phyloP scores from a whole-genome alignment of 2,797 vertebrate species.

The Oryzias dopingdopingensis region DNA sequence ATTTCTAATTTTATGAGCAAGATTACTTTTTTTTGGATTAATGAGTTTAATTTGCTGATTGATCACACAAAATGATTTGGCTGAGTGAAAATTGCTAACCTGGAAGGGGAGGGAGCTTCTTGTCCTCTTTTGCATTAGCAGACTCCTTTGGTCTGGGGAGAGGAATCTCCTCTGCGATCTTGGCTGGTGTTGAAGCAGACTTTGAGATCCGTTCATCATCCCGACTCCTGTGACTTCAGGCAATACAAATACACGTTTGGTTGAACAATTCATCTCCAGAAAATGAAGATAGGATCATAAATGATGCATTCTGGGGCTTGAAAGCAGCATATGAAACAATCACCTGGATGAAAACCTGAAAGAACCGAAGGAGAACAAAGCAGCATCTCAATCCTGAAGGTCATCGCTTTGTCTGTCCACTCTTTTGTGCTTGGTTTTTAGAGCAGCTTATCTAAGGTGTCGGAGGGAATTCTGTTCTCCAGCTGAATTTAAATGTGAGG shows the following conservation, averaged over 20 bases:
- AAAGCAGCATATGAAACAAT: conserved; percentile 12
- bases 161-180: conserved; percentile 82
- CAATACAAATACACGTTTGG: conserved; percentile 31
- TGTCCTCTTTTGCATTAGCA: conserved; percentile 80
- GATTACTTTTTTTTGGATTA: too few species aligned
- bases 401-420: conserved; percentile 62
- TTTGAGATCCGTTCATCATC: conserved; percentile 91
- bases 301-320: conserved; percentile 28
- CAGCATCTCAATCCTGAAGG: conserved; percentile 68
- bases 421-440: conserved; percentile 31
- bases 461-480: too few species aligned
- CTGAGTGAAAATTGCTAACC: conserved; percentile 71
- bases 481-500: too few species aligned
- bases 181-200: conserved; percentile 85
- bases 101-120: conserved; percentile 90
- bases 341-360: conserved; percentile 27
- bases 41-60: too few species aligned
- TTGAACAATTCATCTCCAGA: conserved; percentile 26
- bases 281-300: conserved; percentile 33
- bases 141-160: conserved; percentile 85
- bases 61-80: not conserved
- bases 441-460: not conserved
- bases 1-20: conserved; percentile 11
- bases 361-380: conserved; percentile 22
- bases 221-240: conserved; percentile 87